Conservation (phyloP, 1,140 invertebrate species). For the Tetragonula clypearis region DNA sequence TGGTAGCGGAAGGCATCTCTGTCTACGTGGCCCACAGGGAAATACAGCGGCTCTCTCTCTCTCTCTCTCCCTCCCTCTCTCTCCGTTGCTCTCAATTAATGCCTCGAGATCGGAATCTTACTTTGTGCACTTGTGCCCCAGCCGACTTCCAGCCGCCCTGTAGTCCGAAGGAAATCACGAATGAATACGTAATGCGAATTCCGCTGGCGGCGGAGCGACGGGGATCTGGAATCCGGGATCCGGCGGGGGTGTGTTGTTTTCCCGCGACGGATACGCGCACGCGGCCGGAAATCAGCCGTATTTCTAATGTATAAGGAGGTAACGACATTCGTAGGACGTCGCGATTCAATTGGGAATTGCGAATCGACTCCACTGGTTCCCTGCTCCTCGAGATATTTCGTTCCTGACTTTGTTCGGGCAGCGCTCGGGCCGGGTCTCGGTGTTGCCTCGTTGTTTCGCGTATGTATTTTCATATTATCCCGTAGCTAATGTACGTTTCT, state of each 20-base stretch:
- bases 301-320: slow-evolving; percentile 39
- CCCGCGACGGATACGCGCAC: not conserved
- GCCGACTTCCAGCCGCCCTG: slow-evolving; percentile 37
- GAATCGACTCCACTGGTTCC: not conserved
- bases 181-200: slow-evolving; percentile 78
- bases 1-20: slow-evolving; percentile 61
- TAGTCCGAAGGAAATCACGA: slow-evolving; percentile 72
- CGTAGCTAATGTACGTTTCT: too few relatives aligned
- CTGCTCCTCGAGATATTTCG: too few relatives aligned
- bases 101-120: slow-evolving; percentile 78
- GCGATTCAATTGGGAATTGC: slow-evolving; percentile 46
- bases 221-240: slow-evolving; percentile 11
- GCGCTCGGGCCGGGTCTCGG: too few relatives aligned
- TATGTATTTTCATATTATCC: too few relatives aligned
- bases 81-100: slow-evolving; percentile 74
- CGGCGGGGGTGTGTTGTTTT: slow-evolving; percentile 41
- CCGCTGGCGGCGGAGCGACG: not conserved
- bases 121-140: slow-evolving; percentile 67
- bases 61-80: not conserved
- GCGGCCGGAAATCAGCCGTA: not conserved
- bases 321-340: slow-evolving; percentile 18
- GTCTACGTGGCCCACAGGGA: slow-evolving; percentile 75
- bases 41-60: slow-evolving; percentile 67
- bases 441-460: too few relatives aligned
- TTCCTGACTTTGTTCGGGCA: too few relatives aligned